A percentile compares a stretch with the other conserved stretches of the same genome.
phyloP scores from a whole-genome alignment of 2,888 invertebrate species.

The Balanococcus diminutus region DNA sequence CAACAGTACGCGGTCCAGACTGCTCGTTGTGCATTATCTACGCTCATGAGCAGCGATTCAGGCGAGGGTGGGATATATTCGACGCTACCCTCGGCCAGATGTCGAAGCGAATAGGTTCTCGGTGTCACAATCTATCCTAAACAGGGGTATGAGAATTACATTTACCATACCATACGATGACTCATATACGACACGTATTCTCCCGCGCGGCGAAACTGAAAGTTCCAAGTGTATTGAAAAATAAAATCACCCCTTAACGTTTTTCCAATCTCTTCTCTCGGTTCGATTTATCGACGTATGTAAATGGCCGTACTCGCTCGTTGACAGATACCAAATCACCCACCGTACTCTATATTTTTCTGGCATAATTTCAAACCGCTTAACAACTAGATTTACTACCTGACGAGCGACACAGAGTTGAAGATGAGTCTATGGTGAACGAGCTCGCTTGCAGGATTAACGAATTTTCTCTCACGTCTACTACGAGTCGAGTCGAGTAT shows the following conservation, averaged over 20 bases:
- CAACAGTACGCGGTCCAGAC: background rate
- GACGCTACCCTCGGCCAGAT: background rate
- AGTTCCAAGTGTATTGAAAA: background rate
- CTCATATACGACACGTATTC: conserved; percentile 12
- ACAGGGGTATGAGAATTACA: conserved; percentile 18
- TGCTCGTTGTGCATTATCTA: background rate
- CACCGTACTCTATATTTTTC: background rate
- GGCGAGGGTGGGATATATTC: conserved; percentile 5
- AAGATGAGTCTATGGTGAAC: background rate
- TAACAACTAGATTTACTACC: background rate
- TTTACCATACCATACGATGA: conserved; percentile 4
- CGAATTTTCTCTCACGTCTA: background rate
- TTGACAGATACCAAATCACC: background rate
- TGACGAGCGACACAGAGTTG: background rate
- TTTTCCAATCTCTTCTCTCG: background rate
- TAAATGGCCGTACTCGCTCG: background rate
- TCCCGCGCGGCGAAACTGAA: no score
- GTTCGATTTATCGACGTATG: background rate
- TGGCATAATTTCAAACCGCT: conserved; percentile 2
- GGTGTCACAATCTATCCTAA: background rate
- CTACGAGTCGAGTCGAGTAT: background rate
- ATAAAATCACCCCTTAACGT: background rate
- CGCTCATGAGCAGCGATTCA: background rate
- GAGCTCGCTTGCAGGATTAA: background rate
- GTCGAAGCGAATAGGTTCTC: background rate